Percentiles rank a stretch among this genome's conserved stretches.
phyloP scores from a whole-genome alignment of 1,140 invertebrate genomes.

The Macrosteles quadrilineatus region DNA sequence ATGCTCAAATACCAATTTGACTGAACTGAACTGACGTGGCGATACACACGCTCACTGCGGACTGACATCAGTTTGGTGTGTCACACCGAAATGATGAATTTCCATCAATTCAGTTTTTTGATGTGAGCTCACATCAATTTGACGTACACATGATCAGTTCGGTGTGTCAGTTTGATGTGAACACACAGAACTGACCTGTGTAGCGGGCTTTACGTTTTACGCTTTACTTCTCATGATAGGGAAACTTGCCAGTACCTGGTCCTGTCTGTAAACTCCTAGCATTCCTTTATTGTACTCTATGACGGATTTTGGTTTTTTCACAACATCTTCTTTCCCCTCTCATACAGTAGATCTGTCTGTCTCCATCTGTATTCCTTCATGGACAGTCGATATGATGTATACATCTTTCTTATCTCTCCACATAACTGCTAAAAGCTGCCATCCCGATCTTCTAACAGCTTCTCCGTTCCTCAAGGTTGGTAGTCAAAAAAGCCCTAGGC shows the following conservation, averaged over 20 bases:
- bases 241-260: neutral
- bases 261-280: neutral
- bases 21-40: too few species aligned
- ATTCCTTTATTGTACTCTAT: neutral
- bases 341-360: neutral
- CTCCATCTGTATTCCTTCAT: neutral
- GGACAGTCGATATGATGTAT: neutral
- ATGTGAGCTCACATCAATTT: too few species aligned
- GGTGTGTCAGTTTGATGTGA: too few species aligned
- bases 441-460: neutral
- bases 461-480: neutral
- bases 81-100: too few species aligned
- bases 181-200: too few species aligned
- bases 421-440: neutral
- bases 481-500: neutral
- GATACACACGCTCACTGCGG: too few species aligned
- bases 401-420: conserved; percentile 3
- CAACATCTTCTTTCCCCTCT: neutral
- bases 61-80: too few species aligned
- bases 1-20: too few species aligned
- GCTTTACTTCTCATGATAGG: neutral
- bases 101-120: too few species aligned
- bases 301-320: neutral
- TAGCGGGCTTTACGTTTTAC: too few species aligned
- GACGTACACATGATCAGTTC: too few species aligned